phyloP scores from a whole-genome alignment of 2,888 invertebrate genomes.

The Nomada hirtipes region DNA sequence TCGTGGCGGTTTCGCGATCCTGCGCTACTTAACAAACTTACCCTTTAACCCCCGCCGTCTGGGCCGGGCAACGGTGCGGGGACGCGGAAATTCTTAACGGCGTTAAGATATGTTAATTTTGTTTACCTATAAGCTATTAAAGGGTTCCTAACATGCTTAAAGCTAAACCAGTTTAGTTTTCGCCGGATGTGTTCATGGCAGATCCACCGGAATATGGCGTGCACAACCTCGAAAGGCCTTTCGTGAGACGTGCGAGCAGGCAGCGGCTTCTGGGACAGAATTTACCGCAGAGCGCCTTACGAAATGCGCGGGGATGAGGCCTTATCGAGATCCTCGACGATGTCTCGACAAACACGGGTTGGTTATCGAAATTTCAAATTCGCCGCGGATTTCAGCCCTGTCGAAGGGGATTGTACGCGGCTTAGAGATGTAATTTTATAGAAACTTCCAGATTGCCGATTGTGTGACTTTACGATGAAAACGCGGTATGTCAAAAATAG shows the following conservation, averaged over 20 bases:
- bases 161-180: conserved; percentile 84
- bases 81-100: conserved; percentile 83
- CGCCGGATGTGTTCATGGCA: conserved; percentile 80
- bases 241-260: conserved; percentile 30
- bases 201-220: conserved; percentile 77
- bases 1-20: conserved; percentile 81
- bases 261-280: conserved; percentile 55
- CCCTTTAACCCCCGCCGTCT: conserved; percentile 71
- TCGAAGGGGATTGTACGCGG: conserved; percentile 24
- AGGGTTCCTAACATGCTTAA: conserved; percentile 84
- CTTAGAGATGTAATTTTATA: conserved; percentile 3
- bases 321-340: conserved; percentile 60
- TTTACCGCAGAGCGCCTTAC: conserved; percentile 56
- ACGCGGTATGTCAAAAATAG: too few relatives aligned
- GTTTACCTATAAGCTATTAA: conserved; percentile 85
- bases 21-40: conserved; percentile 83
- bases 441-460: neutral
- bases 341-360: conserved; percentile 64
- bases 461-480: neutral
- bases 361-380: conserved; percentile 71
- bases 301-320: conserved; percentile 50
- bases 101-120: conserved; percentile 85
- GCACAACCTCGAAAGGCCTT: conserved; percentile 65
- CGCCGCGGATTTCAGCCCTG: conserved; percentile 18
- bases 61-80: conserved; percentile 60